Evolutionary conservation across 2,797 vertebrate species (phyloP).

Genomic region (Taeniopygia guttata): DNA sequence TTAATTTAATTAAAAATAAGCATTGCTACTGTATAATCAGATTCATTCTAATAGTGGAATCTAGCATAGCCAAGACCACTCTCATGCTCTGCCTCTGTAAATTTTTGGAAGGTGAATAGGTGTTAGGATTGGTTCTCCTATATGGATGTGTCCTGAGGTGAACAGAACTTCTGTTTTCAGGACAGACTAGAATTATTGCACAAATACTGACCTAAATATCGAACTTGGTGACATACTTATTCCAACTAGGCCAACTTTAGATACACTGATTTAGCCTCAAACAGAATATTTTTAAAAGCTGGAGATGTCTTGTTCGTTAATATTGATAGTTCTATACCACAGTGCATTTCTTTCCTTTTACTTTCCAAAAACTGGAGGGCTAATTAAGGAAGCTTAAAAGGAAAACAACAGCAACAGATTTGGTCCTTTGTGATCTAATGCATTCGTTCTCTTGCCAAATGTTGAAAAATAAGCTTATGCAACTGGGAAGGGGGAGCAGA

Average conservation of each 20-base stretch:
- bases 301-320: neutral
- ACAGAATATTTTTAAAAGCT: conserved; percentile 41
- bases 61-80: neutral
- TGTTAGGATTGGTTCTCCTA: neutral
- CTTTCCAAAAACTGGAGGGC: neutral
- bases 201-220: neutral
- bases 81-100: neutral
- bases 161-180: neutral
- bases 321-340: neutral
- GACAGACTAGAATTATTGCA: neutral
- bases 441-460: neutral
- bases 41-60: neutral
- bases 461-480: conserved; percentile 43
- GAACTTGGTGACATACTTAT: neutral
- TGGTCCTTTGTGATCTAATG: conserved; percentile 31
- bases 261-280: conserved; percentile 28
- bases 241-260: conserved; percentile 34
- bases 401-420: conserved; percentile 25
- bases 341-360: neutral
- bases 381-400: conserved; percentile 35
- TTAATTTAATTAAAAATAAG: conserved; percentile 6
- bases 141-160: neutral
- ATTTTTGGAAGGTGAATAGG: neutral
- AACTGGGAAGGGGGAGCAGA: neutral
- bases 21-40: neutral